Evolutionary conservation across 2,113 vertebrate genomes (phyloP).

Genomic region (Myotis lucifugus): DNA sequence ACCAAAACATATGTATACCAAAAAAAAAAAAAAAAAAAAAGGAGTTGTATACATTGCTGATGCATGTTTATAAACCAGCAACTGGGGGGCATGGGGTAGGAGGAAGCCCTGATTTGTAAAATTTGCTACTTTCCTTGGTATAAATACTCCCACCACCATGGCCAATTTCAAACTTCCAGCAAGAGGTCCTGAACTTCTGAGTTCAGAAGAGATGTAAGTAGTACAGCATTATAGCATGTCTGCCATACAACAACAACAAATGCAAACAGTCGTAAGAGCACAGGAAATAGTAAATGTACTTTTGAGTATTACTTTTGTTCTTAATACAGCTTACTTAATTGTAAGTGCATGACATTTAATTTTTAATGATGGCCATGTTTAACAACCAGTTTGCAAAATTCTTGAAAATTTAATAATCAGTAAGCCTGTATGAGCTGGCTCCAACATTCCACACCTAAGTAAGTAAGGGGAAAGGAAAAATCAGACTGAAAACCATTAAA

Average conservation of each 20-base stretch:
- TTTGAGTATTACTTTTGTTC: background rate
- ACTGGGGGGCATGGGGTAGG: background rate
- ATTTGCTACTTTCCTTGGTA: background rate
- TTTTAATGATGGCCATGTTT: slow-evolving; percentile 35
- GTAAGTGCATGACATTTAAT: background rate
- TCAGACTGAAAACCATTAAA: slow-evolving; percentile 6
- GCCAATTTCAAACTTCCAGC: background rate
- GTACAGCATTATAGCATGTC: background rate
- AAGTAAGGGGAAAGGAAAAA: background rate
- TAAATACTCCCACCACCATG: background rate
- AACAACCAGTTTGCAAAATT: slow-evolving; percentile 29
- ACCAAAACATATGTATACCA: background rate
- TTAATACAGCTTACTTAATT: background rate
- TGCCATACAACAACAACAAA: background rate
- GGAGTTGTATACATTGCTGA: background rate
- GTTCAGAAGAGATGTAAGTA: background rate
- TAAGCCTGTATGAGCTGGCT: background rate
- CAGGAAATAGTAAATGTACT: background rate
- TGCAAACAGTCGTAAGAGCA: background rate
- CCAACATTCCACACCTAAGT: background rate
- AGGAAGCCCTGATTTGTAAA: background rate
- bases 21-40: background rate
- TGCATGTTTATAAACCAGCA: background rate
- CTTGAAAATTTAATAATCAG: slow-evolving; percentile 31
- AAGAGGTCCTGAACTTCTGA: background rate